Conservation (phyloP, 2,797 vertebrate species). For the Spatula versicolor region DNA sequence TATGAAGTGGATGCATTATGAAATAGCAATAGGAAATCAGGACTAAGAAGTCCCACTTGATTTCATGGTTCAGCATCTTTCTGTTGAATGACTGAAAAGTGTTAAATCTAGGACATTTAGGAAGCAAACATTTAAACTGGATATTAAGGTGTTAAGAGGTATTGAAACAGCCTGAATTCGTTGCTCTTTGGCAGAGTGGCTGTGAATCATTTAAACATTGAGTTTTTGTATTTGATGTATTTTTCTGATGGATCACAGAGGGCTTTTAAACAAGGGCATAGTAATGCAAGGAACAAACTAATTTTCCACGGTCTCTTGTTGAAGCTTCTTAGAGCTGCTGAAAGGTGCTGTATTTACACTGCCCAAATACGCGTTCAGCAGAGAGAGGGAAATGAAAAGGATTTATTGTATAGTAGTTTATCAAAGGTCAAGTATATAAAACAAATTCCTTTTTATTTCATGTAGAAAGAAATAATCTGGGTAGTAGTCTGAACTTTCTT, state of each 20-base stretch:
- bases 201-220: slow-evolving; percentile 20
- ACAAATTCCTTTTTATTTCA: slow-evolving; percentile 66
- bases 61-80: background rate
- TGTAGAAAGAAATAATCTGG: slow-evolving; percentile 60
- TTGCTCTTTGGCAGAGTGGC: background rate
- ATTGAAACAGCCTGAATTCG: background rate
- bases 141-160: background rate
- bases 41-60: background rate
- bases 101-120: background rate
- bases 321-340: slow-evolving; percentile 16
- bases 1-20: background rate
- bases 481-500: slow-evolving; percentile 33
- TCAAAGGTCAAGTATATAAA: slow-evolving; percentile 75
- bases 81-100: background rate
- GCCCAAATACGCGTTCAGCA: slow-evolving; percentile 35
- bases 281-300: slow-evolving; percentile 34
- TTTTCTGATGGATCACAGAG: slow-evolving; percentile 22
- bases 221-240: slow-evolving; percentile 16
- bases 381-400: slow-evolving; percentile 60
- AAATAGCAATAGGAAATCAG: background rate
- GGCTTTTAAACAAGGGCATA: slow-evolving; percentile 29
- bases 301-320: slow-evolving; percentile 49
- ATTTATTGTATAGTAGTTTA: slow-evolving; percentile 65
- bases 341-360: slow-evolving; percentile 44
- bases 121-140: background rate